Evolutionary conservation across 2,113 vertebrate species (phyloP), one percentile per base, ranked within the genome.

Genomic region (Brachyhypopomus gauderio): DNA sequence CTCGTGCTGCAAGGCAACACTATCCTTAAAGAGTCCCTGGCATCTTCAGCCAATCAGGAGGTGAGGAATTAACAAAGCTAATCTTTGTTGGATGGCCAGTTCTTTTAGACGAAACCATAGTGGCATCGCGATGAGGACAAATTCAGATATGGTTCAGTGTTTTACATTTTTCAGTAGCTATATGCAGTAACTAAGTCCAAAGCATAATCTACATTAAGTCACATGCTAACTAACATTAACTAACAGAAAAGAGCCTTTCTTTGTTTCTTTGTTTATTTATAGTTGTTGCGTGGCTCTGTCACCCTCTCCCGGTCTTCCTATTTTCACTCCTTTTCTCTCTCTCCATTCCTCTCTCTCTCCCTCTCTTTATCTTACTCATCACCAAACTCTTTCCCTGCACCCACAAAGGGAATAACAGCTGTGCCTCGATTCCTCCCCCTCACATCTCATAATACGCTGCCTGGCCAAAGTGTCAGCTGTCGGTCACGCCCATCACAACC

Each of bases 401-500:
- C 41, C 78, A 72, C 78, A 66, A 80, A 56, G 67, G 87, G 85
- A 81, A 85, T 66, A 80, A 90, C 93, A 92, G 91, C 92, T 93
- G 91, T 74, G 89, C 82, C 70, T 76, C 52, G 77, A 91, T 90
- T 90, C 88, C 83, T 87, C 83, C 62, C 85, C 84, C 81, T 85
- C 45, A 87, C 90, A 91, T 92, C 85, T 89, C 88, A 83, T 85
- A 77, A 84, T 78, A 67, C 87, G 80, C 82, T 84, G 52, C 88
- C 90, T 58, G 48, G 86, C 81, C 77, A n/a, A 58, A 84, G 77
- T 58, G 79, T 88, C 92, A 93, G 92, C 91, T 92, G 90, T 89
- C 11, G 74, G 87, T 85, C 84, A 52, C 85, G 86, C 91, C 91
- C 91, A 23, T 41, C 48, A 74, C n/a, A 69, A 41, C 75, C 63